These are phyloP conservation scores for Oreochromis aureus DNA, from an alignment of 2,113 vertebrate species.

Conservation along the genomic window DNA sequence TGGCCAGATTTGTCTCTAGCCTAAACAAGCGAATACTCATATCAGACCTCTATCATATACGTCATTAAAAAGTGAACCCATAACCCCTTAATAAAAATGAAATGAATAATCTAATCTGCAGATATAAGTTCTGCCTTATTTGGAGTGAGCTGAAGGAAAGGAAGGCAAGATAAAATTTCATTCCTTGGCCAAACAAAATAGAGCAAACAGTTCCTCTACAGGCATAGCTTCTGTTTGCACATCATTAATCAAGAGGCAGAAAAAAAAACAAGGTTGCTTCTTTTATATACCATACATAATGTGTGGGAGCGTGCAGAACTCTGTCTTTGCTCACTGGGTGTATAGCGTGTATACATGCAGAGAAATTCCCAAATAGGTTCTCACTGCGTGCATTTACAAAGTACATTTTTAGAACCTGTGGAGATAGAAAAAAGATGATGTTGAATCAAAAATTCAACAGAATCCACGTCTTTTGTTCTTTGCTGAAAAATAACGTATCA, in stretches of 20 bases:
- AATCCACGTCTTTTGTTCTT: not conserved
- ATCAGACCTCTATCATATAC: slow-evolving; percentile 26
- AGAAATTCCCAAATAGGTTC: not conserved
- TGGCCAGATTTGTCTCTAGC: slow-evolving; percentile 33
- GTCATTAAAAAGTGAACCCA: slow-evolving; percentile 21
- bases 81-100: slow-evolving; percentile 19
- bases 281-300: not conserved
- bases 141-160: not conserved
- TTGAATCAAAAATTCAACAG: not conserved
- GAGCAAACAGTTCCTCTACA: slow-evolving; percentile 30
- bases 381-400: not conserved
- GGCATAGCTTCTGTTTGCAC: not conserved
- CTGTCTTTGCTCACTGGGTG: not conserved
- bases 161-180: not conserved
- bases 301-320: not conserved
- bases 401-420: not conserved
- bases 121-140: slow-evolving; percentile 40
- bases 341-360: not conserved
- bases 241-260: slow-evolving; percentile 37
- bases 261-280: slow-evolving; percentile 5
- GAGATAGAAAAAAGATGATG: not conserved
- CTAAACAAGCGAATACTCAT: slow-evolving; percentile 35
- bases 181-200: slow-evolving; percentile 32
- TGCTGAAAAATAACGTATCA: not conserved
- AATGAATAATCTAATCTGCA: slow-evolving; percentile 48